These are phyloP conservation scores for Malacosoma neustria DNA, from an alignment of 2,888 invertebrate species.

Conservation along the genomic window DNA sequence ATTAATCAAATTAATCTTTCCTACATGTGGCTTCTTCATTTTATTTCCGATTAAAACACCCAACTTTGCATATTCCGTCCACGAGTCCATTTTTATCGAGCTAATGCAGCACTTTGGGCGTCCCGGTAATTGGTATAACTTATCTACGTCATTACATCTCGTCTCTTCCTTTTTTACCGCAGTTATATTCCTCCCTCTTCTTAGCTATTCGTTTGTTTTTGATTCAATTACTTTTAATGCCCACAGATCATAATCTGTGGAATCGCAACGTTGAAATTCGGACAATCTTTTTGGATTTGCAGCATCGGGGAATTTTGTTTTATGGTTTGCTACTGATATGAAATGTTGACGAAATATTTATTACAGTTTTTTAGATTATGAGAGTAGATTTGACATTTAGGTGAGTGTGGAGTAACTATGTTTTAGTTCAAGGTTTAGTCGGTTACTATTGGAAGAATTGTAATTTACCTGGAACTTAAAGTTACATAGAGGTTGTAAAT, in stretches of 20 bases:
- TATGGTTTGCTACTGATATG: too few relatives aligned
- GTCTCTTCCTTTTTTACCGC: slow-evolving; percentile 51
- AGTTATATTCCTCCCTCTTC: slow-evolving; percentile 55
- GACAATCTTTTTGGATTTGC: slow-evolving; percentile 2
- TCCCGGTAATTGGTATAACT: slow-evolving; percentile 68
- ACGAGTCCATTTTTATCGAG: slow-evolving; percentile 58
- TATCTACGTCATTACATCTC: slow-evolving; percentile 73
- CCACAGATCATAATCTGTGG: slow-evolving; percentile 34
- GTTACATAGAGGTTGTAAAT: too few relatives aligned
- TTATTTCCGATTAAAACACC: slow-evolving; percentile 36
- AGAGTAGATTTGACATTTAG: too few relatives aligned
- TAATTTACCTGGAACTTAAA: too few relatives aligned
- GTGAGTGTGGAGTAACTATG: too few relatives aligned
- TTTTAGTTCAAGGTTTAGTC: too few relatives aligned
- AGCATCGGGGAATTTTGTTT: neutral
- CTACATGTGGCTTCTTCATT: slow-evolving; percentile 21
- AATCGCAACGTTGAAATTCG: slow-evolving; percentile 31
- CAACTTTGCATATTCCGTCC: slow-evolving; percentile 54
- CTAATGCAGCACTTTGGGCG: slow-evolving; percentile 63
- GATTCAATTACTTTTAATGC: slow-evolving; percentile 66
- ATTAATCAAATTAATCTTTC: neutral
- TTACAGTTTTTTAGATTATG: too few relatives aligned
- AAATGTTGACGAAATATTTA: too few relatives aligned
- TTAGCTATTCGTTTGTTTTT: slow-evolving; percentile 62
- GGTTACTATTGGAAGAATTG: too few relatives aligned